These are phyloP conservation scores for Diploptera punctata DNA, from an alignment of 2,888 invertebrate species.

Conservation along the genomic window DNA sequence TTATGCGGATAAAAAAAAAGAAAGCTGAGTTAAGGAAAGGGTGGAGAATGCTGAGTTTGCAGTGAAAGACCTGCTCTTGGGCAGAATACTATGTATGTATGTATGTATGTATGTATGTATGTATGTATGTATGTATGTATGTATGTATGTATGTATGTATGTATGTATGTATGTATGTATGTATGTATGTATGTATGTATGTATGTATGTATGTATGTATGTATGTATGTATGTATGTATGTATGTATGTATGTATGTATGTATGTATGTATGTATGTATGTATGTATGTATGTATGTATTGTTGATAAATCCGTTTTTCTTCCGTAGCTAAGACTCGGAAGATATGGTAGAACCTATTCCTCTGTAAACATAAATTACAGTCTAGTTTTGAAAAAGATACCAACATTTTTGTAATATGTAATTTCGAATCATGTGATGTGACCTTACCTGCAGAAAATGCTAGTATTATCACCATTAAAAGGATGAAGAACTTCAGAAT, in stretches of 20 bases:
- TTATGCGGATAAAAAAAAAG: no score
- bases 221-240: conserved; percentile 23
- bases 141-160: conserved; percentile 3
- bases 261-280: conserved; percentile 21
- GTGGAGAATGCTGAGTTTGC: no score
- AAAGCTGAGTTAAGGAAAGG: no score
- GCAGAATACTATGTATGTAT: no score
- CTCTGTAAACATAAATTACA: no score
- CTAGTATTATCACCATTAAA: conserved; percentile 64
- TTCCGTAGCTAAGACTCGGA: no score
- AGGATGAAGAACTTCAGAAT: conserved; percentile 67
- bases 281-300: conserved; percentile 19
- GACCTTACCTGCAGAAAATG: conserved; percentile 64
- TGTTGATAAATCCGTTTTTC: no score
- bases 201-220: conserved; percentile 17
- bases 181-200: not conserved
- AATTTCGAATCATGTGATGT: no score
- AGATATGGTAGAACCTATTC: no score
- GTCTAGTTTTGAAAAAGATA: no score
- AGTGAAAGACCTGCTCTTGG: no score
- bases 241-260: conserved; percentile 25
- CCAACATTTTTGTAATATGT: no score
- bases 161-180: conserved; percentile 7
- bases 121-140: not conserved
- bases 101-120: conserved; percentile 11